phyloP scores from a whole-genome alignment of 35 echinoderm and acorn worm genomes.

The Lytechinus variegatus region DNA sequence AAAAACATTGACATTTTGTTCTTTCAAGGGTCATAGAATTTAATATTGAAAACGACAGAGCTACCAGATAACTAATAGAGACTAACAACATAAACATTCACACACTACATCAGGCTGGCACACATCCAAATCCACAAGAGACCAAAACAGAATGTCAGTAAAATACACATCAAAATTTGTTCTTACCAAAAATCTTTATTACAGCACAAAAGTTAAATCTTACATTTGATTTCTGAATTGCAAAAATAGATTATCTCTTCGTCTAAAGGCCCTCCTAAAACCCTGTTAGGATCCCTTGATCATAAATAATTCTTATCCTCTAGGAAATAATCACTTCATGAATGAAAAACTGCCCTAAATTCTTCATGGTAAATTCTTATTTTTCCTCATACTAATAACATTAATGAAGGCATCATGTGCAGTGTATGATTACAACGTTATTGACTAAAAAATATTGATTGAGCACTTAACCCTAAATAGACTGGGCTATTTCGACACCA shows the following conservation, averaged over 20 bases:
- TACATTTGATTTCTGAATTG: background rate
- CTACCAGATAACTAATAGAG: too few species aligned
- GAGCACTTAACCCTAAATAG: too few species aligned
- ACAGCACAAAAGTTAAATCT: background rate
- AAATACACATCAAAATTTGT: background rate
- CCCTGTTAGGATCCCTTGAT: background rate
- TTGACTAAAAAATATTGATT: too few species aligned
- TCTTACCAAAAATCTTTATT: background rate
- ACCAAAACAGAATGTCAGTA: background rate
- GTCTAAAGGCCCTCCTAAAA: background rate
- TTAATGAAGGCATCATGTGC: background rate
- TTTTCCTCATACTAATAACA: background rate
- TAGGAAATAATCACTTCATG: background rate
- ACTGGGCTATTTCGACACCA: too few species aligned
- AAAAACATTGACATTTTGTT: too few species aligned
- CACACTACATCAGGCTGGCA: background rate
- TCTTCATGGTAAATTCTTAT: background rate
- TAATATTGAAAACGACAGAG: too few species aligned
- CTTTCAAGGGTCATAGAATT: too few species aligned
- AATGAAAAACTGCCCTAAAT: background rate
- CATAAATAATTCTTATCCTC: background rate
- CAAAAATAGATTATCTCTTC: background rate
- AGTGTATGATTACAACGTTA: background rate
- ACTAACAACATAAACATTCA: too few species aligned
- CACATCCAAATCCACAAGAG: background rate